Evolutionary conservation across 2,888 invertebrate species (phyloP), one percentile per base, ranked within the genome.

Genomic region (Frankliniella intonsa): DNA sequence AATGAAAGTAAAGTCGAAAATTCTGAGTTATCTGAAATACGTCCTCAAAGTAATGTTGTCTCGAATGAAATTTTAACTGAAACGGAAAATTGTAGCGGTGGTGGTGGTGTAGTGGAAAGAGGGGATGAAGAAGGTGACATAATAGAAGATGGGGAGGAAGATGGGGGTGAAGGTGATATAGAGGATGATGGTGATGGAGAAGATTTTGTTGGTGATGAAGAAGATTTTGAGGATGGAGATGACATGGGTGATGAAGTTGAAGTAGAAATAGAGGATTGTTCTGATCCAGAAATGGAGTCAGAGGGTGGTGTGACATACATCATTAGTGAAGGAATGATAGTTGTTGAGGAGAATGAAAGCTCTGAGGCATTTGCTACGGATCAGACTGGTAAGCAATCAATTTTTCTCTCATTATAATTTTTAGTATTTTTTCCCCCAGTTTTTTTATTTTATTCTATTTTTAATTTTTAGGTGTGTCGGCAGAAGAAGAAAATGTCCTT

Each of bases 181-280:
- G 69, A 76, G 69, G 69, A 76, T 76, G 69, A 76, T n/a, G 69
- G 69, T 22, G 69, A 76, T 12, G 69, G 69, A 12, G 69, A 76
- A 25, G 69, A 76, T 12, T 76, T 25, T 22, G 69, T 76, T 25
- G 69, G 69, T 1, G 69, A 76, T 12, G 69, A 76, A 10, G 69
- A 76, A 25, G 69, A 76, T 9, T 76, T 76, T 76, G 69, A 76
- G 25, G 69, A 76, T 22, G 69, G 69, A 25, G 69, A 76, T n/a
- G 69, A 76, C 12, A 76, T 76, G 69, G 69, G 11, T 10, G 69
- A 76, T 11, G 69, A 76, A 76, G 69, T 76, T n/a, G 69, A 76
- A 25, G 69, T 76, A 0, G 69, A 76, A 22, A 76, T 76, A 76
- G 69, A 76, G 12, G 69, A 76, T 22, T 76, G 69, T 9, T 76